These are phyloP conservation scores for Leptobrachium ailaonicum DNA, from an alignment of 2,113 vertebrate genomes.

Conservation along the genomic window DNA sequence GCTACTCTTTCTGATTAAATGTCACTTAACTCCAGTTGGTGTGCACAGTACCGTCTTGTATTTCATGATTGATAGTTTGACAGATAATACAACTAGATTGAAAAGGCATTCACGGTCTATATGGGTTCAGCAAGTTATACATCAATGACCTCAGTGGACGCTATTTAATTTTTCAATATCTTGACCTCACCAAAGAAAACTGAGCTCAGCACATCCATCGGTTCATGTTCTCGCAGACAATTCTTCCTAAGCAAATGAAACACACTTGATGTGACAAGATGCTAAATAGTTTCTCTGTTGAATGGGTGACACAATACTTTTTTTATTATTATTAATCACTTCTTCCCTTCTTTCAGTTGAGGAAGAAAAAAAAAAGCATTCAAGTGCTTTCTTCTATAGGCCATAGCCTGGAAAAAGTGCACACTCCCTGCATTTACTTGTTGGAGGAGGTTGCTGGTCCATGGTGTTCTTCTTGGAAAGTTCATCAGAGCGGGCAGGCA, in stretches of 20 bases:
- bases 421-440: not conserved
- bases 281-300: constrained; percentile 15
- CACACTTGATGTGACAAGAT: constrained; percentile 13
- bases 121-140: not conserved
- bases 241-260: constrained; percentile 14
- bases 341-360: constrained; percentile 6
- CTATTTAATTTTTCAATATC: not conserved
- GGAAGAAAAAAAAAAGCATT: not conserved
- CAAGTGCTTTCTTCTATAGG: not conserved
- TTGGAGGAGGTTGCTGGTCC: constrained; percentile 13
- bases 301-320: constrained; percentile 1
- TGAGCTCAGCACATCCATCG: constrained; percentile 23
- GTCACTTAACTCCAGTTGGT: too few relatives aligned
- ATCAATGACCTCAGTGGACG: not conserved
- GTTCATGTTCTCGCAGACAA: constrained; percentile 6
- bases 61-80: too few relatives aligned
- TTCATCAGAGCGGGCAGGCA: constrained; percentile 25
- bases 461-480: constrained; percentile 20
- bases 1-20: too few relatives aligned
- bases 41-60: too few relatives aligned
- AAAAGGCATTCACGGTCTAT: too few relatives aligned
- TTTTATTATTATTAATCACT: constrained; percentile 19
- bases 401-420: constrained; percentile 16
- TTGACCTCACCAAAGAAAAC: not conserved
- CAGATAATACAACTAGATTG: too few relatives aligned